Evolutionary conservation across 2,888 invertebrate genomes (phyloP).

Genomic region (Rhimphoctona megacephalus): DNA sequence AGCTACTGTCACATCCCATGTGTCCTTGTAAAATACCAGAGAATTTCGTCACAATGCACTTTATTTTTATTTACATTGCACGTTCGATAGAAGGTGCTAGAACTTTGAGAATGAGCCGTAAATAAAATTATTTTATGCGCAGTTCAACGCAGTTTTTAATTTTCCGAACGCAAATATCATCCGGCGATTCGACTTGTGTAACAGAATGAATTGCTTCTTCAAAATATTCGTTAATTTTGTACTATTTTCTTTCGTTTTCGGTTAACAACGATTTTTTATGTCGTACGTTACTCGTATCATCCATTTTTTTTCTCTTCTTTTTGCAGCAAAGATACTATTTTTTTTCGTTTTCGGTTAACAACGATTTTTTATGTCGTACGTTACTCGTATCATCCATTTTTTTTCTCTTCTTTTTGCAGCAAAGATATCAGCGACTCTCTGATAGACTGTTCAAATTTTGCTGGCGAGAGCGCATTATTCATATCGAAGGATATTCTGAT

Average conservation of each 20-base stretch:
- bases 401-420: slow-evolving; percentile 51
- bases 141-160: background rate
- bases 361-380: background rate
- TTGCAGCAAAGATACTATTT: too few species aligned
- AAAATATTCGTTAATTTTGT: background rate
- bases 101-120: background rate
- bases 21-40: background rate
- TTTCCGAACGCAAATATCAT: background rate
- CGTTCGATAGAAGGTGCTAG: background rate
- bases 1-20: background rate
- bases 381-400: background rate
- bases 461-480: slow-evolving; percentile 81
- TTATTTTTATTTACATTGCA: background rate
- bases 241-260: background rate
- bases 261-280: background rate
- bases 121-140: background rate
- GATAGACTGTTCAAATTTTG: slow-evolving; percentile 84
- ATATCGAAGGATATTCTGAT: slow-evolving; percentile 85
- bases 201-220: background rate
- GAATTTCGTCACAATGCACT: background rate
- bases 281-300: background rate
- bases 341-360: background rate
- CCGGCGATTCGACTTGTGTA: background rate
- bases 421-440: slow-evolving; percentile 71
- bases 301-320: background rate